Evolutionary conservation across 1,140 invertebrate genomes (phyloP).

Genomic region (Rhynchophorus ferrugineus): DNA sequence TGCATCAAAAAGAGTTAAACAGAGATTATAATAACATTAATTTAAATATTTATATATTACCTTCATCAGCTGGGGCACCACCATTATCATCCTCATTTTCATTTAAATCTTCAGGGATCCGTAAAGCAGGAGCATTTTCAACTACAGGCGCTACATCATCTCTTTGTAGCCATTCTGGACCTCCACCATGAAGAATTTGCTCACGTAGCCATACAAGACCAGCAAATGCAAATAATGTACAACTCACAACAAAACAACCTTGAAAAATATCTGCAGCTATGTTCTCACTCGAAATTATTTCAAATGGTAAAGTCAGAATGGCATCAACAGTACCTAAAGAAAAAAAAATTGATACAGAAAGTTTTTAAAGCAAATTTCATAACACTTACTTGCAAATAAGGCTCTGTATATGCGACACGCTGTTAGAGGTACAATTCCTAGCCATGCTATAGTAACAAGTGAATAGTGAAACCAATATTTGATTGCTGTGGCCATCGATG

Average conservation of each 20-base stretch:
- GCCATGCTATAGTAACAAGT: constrained; percentile 92
- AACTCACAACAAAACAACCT: constrained; percentile 93
- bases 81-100: constrained; percentile 26
- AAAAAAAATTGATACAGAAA: constrained; percentile 58
- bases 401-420: constrained; percentile 85
- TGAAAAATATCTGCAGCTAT: constrained; percentile 89
- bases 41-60: constrained; percentile 5
- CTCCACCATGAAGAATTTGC: constrained; percentile 95
- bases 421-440: constrained; percentile 92
- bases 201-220: constrained; percentile 95
- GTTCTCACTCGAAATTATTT: constrained; percentile 90
- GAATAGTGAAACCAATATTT: constrained; percentile 97
- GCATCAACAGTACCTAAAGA: constrained; percentile 74
- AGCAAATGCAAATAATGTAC: constrained; percentile 94
- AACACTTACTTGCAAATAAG: constrained; percentile 18
- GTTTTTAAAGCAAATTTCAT: neutral
- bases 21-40: constrained; percentile 30
- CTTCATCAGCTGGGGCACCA: constrained; percentile 9
- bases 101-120: constrained; percentile 27
- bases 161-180: constrained; percentile 40
- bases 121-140: constrained; percentile 15
- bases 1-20: too few species aligned
- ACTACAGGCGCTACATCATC: constrained; percentile 21
- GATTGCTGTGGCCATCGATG: constrained; percentile 83
- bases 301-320: constrained; percentile 78